phyloP scores from a whole-genome alignment of 1,140 invertebrate genomes.

The Drosophila baimaii region DNA sequence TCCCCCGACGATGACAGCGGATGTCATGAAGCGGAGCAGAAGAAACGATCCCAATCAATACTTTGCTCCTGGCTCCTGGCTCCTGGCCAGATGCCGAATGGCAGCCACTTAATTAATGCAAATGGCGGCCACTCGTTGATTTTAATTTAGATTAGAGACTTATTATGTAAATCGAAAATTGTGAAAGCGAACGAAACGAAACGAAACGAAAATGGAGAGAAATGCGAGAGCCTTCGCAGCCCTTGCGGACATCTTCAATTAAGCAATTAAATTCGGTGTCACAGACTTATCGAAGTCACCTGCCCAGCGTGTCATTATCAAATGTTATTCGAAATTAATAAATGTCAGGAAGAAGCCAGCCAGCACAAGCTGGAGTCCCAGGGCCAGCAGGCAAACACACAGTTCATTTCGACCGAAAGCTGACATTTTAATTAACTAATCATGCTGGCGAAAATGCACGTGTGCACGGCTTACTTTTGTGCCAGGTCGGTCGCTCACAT shows the following conservation, averaged over 20 bases:
- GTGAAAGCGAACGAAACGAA: slow-evolving; percentile 28
- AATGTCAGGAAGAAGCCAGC: slow-evolving; percentile 44
- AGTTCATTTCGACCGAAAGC: slow-evolving; percentile 67
- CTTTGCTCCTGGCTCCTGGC: no score
- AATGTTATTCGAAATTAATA: slow-evolving; percentile 69
- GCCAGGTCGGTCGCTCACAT: slow-evolving; percentile 39
- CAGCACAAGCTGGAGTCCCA: neutral
- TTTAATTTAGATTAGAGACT: slow-evolving; percentile 77
- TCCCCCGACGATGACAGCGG: slow-evolving; percentile 32
- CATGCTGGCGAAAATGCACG: slow-evolving; percentile 38
- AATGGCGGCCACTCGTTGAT: slow-evolving; percentile 71
- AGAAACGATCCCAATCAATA: slow-evolving; percentile 76
- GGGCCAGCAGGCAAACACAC: slow-evolving; percentile 20
- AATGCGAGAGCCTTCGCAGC: neutral
- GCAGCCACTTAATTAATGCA: slow-evolving; percentile 73
- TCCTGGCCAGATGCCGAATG: slow-evolving; percentile 27
- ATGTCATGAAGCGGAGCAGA: slow-evolving; percentile 36
- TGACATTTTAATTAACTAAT: slow-evolving; percentile 80
- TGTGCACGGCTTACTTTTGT: slow-evolving; percentile 41
- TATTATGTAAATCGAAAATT: slow-evolving; percentile 73
- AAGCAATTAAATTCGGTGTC: slow-evolving; percentile 74
- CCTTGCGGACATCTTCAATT: slow-evolving; percentile 52
- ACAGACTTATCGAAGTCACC: slow-evolving; percentile 22
- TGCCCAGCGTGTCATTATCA: slow-evolving; percentile 33
- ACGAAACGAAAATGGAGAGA: neutral